Percentiles rank a stretch among this genome's conserved stretches.
Evolutionary conservation across 2,797 vertebrate genomes (phyloP).

Genomic region (Myioborus melanocephalus): DNA sequence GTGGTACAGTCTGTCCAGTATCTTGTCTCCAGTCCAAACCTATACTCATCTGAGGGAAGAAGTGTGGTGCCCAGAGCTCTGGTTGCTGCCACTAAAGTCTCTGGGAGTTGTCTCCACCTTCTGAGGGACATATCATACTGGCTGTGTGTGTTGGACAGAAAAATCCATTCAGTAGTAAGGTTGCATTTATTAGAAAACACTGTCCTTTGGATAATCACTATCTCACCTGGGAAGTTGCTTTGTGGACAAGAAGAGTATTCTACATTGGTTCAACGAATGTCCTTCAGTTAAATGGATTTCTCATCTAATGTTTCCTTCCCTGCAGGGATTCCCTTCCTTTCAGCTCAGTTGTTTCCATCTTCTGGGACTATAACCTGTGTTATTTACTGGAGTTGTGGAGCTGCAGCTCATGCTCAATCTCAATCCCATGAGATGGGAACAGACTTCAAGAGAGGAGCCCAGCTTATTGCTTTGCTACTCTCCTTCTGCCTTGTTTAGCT

Average conservation of each 20-base stretch:
- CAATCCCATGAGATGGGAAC: neutral
- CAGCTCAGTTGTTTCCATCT: neutral
- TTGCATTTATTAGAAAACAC: neutral
- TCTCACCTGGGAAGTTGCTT: neutral
- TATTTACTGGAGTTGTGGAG: neutral
- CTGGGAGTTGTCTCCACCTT: neutral
- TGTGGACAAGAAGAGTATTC: neutral
- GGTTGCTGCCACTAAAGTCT: neutral
- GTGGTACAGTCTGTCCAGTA: neutral
- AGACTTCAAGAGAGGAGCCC: neutral
- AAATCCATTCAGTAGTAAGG: neutral
- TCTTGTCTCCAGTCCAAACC: neutral
- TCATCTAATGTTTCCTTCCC: neutral
- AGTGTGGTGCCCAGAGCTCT: neutral
- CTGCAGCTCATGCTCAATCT: neutral
- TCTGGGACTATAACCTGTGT: neutral
- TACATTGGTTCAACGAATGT: neutral
- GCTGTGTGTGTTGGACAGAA: neutral
- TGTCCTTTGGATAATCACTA: neutral
- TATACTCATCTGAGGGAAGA: neutral
- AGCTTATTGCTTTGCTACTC: neutral
- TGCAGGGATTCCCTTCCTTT: neutral
- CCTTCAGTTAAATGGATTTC: neutral
- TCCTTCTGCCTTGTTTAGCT: neutral
- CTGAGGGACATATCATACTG: neutral